Base-by-base conservation (phyloP, 2,797 vertebrate genomes). In the Silurus aristotelis region DNA sequence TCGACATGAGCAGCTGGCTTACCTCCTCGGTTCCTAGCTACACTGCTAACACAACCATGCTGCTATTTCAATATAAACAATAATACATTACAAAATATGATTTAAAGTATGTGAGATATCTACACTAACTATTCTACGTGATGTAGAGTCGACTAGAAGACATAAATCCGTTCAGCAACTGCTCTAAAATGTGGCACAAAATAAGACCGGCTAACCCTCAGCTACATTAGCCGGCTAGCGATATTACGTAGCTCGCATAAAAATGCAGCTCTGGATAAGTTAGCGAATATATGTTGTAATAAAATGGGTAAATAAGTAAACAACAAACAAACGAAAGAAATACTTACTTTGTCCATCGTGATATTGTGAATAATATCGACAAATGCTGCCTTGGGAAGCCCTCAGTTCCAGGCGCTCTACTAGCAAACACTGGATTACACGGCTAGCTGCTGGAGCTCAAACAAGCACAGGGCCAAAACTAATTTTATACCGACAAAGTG, bases 331-430 rank as follows among this genome's bases (percentile, higher is more conserved):
- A 20, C 6, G 3, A 48, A 71, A 13, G 43, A 10, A 25, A n/a
- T 8, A 87, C 87, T 88, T 86, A 90, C 89, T 87, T 90, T 90
- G 63, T 90, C 89, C 89, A 90, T 90, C 46, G 52, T 88, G 72
- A 56, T 61, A 56, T 13, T 22, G 27, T 38, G 20, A 67, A 7
- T 67, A 27, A 2, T 19, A 80, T 80, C 80, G 46, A 17, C 19
- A 0, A 64, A 27, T 70, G 31, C 5, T 76, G 72, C 56, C 60
- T 43, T 58, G 17, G 25, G 17, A 83, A 19, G 55, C 58, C 73
- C 14, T 31, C 61, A 9, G 6, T 5, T 48, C 31, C 61, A 14
- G 73, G 55, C 46, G 58, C 27, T 77, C n/a, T 66, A 67, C 82
- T 83, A 86, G 67, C 19, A 73, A 31, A 83, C 48, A 48, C 27